Percentiles rank a stretch among this genome's conserved stretches.
Conservation (phyloP, 2,888 invertebrate species). For the Spodoptera picta region DNA sequence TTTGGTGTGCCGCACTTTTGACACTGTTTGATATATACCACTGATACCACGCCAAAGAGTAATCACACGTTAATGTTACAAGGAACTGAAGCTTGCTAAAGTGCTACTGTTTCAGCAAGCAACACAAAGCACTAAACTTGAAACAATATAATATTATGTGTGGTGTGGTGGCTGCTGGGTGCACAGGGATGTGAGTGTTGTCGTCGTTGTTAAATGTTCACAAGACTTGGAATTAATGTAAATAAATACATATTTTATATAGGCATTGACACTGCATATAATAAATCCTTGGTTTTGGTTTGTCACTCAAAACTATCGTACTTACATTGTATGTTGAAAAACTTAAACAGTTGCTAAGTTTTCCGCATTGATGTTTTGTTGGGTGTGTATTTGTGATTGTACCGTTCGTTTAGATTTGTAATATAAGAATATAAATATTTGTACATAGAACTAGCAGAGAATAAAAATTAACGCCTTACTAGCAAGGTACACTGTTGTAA, state of each 20-base stretch:
- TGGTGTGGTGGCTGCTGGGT: conserved; percentile 4
- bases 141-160: conserved; percentile 18
- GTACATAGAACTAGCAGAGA: conserved; percentile 60
- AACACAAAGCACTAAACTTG: conserved; percentile 13
- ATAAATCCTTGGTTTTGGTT: conserved; percentile 25
- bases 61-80: background rate
- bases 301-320: conserved; percentile 12
- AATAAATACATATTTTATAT: conserved; percentile 12
- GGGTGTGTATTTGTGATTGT: conserved; percentile 34
- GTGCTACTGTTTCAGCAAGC: conserved; percentile 3
- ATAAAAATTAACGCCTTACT: conserved; percentile 62
- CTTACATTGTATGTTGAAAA: conserved; percentile 7
- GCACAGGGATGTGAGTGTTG: conserved; percentile 28
- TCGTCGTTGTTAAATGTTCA: conserved; percentile 23
- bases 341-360: conserved; percentile 15
- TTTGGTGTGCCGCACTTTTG: conserved; percentile 28
- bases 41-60: background rate
- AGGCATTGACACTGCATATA: conserved; percentile 7
- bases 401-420: conserved; percentile 39
- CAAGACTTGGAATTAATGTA: conserved; percentile 32
- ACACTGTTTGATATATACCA: conserved; percentile 4
- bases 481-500: conserved; percentile 64
- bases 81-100: conserved; percentile 14
- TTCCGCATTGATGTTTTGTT: conserved; percentile 37
- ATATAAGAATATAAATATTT: conserved; percentile 37